phyloP scores from a whole-genome alignment of 2,113 vertebrate species.

The Fregata magnificens region DNA sequence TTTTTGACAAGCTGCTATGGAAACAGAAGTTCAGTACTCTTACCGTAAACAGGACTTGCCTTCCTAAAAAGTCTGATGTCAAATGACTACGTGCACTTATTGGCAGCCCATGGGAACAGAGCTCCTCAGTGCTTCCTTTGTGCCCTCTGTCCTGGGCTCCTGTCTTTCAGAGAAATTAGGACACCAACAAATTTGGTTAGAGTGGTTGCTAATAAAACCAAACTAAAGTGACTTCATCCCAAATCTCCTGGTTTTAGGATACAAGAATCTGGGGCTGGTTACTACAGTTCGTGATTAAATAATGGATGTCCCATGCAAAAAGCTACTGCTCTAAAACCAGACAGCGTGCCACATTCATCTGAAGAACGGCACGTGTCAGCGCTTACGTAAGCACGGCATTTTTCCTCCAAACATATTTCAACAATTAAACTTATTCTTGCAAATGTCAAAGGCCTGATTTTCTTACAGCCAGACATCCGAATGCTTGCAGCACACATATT shows the following conservation, averaged over 20 bases:
- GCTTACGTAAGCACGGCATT: neutral
- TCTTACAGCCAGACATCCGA: neutral
- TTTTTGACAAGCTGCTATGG: neutral
- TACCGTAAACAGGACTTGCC: neutral
- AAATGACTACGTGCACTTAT: neutral
- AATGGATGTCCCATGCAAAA: neutral
- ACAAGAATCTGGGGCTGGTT: neutral
- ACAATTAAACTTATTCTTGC: neutral
- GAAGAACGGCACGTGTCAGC: neutral
- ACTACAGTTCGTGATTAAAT: neutral
- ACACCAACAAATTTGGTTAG: neutral
- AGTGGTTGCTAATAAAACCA: neutral
- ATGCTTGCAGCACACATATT: accelerated
- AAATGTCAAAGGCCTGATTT: neutral
- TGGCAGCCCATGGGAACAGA: neutral
- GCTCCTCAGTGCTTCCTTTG: neutral
- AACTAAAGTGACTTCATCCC: neutral
- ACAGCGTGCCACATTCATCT: neutral
- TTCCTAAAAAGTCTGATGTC: neutral
- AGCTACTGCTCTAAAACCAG: neutral
- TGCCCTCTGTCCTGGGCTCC: neutral
- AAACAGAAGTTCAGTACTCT: neutral
- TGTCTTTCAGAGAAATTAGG: neutral
- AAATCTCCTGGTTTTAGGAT: neutral
- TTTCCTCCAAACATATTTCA: neutral